These are phyloP conservation scores for Ancistrus triradiatus DNA, from an alignment of 2,113 vertebrate genomes.

Conservation along the genomic window DNA sequence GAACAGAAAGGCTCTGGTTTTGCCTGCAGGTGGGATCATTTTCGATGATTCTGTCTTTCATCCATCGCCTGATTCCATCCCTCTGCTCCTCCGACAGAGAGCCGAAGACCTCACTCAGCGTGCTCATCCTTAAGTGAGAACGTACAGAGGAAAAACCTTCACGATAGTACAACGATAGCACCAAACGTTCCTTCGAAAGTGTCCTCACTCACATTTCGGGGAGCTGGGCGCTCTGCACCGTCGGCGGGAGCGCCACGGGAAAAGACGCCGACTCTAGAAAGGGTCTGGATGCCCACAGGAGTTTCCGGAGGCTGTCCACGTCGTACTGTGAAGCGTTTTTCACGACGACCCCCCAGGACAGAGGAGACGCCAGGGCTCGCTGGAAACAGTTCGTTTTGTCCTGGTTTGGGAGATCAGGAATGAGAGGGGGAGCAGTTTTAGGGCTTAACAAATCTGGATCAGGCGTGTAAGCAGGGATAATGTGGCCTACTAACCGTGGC, in stretches of 20 bases:
- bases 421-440: not conserved
- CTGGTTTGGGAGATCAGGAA: conserved; percentile 32
- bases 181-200: no score
- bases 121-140: conserved; percentile 50
- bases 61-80: conserved; percentile 48
- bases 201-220: conserved; percentile 49
- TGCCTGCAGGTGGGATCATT: conserved; percentile 25
- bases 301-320: conserved; percentile 37
- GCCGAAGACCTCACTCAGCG: conserved; percentile 43
- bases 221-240: conserved; percentile 6
- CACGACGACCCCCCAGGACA: conserved; percentile 49
- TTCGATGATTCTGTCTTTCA: conserved; percentile 47
- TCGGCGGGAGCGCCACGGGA: conserved; percentile 38
- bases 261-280: conserved; percentile 16
- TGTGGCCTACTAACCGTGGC: not conserved
- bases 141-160: conserved; percentile 1
- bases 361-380: conserved; percentile 49
- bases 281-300: conserved; percentile 51
- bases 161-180: no score
- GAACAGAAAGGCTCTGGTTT: not conserved
- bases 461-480: not conserved
- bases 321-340: conserved; percentile 17
- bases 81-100: conserved; percentile 40
- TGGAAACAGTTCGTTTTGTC: conserved; percentile 51
- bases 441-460: not conserved